Conservation (phyloP, 1,140 invertebrate species). For the Protaetia brevitarsis region DNA sequence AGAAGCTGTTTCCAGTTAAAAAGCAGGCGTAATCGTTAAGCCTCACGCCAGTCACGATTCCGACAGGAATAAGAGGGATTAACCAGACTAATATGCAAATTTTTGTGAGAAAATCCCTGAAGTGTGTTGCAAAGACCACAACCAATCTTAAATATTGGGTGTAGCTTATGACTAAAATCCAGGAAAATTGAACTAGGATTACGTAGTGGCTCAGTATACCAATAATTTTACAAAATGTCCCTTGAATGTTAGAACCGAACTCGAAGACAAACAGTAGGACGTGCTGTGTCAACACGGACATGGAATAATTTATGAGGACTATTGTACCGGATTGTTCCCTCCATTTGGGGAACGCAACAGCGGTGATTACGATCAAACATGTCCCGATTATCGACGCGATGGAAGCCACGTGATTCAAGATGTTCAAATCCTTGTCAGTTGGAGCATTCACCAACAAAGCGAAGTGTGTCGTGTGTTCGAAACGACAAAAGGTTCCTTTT, state of each 20-base stretch:
- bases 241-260: background rate
- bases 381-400: background rate
- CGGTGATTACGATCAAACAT: background rate
- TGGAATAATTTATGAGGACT: background rate
- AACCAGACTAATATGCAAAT: background rate
- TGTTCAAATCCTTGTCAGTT: background rate
- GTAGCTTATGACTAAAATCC: conserved; percentile 14
- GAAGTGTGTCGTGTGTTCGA: conserved; percentile 5
- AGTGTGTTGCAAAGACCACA: background rate
- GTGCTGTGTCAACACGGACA: background rate
- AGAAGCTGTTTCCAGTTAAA: background rate
- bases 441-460: conserved; percentile 1
- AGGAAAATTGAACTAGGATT: background rate
- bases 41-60: background rate
- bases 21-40: background rate
- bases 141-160: background rate
- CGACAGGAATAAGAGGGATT: background rate
- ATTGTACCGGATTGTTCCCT: background rate
- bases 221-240: background rate
- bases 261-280: background rate
- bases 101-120: background rate
- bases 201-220: background rate
- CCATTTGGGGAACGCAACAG: conserved; percentile 1
- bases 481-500: background rate
- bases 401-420: background rate